A percentile compares a stretch with the other conserved stretches of the same genome.
These are phyloP conservation scores for Deilephila porcellus DNA, from an alignment of 2,888 invertebrate genomes.

Conservation along the genomic window DNA sequence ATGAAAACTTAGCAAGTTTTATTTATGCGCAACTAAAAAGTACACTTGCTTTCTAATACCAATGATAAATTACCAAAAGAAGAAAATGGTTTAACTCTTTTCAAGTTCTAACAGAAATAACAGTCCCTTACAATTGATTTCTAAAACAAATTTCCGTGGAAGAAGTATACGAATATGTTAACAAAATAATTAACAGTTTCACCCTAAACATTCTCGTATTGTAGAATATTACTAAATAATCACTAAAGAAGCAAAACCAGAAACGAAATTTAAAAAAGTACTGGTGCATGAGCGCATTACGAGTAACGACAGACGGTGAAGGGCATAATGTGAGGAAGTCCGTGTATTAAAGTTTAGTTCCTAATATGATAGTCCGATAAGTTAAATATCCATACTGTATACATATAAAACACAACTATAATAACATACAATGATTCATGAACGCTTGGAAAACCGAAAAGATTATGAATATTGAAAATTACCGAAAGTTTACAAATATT, in stretches of 20 bases:
- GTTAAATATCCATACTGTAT: not conserved
- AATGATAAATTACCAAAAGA: not conserved
- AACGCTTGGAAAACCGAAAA: no score
- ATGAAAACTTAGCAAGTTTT: not conserved
- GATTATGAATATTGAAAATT: no score
- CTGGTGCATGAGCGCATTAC: conserved; percentile 12
- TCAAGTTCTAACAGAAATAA: no score
- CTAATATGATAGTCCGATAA: conserved; percentile 18
- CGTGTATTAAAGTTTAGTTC: conserved; percentile 17
- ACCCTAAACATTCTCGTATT: no score
- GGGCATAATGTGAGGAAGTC: conserved; percentile 29
- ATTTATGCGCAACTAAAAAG: not conserved
- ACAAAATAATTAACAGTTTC: no score
- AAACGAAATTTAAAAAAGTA: not conserved
- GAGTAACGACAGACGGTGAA: not conserved
- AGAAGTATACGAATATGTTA: no score
- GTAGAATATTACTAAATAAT: not conserved
- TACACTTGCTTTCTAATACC: not conserved
- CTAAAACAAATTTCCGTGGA: no score
- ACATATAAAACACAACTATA: not conserved
- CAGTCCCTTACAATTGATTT: no score
- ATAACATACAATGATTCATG: not conserved
- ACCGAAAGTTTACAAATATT: no score
- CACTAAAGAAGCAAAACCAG: not conserved
- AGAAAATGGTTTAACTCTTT: no score